A percentile compares a stretch with the other conserved stretches of the same genome.
Evolutionary conservation across 64 coral and sea anemone species (phyloP).

Genomic region (Montipora foliosa): DNA sequence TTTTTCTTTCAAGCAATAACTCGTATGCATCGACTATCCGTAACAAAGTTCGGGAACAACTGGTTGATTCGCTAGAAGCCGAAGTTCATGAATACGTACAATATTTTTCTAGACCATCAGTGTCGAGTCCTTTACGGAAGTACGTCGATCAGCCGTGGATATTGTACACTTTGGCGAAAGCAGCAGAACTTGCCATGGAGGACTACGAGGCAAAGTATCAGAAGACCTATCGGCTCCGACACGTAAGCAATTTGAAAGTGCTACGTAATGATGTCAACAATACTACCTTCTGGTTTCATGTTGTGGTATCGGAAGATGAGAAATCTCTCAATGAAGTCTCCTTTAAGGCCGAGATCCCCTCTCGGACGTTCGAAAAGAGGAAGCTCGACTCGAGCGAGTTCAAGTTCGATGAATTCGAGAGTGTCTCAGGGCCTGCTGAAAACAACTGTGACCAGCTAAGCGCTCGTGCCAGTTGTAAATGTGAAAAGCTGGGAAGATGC

Average conservation of each 20-base stretch:
- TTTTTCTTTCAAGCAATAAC: not conserved
- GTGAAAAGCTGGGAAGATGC: conserved; percentile 75
- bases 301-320: conserved; percentile 60
- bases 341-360: conserved; percentile 12
- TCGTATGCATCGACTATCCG: no score
- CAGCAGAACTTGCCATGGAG: conserved; percentile 79
- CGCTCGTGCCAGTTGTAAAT: conserved; percentile 74
- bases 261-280: not conserved
- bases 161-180: conserved; percentile 69
- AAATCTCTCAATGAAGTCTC: conserved; percentile 11
- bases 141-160: conserved; percentile 38
- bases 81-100: conserved; percentile 8
- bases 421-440: not conserved
- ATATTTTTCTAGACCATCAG: conserved; percentile 3
- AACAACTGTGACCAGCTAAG: conserved; percentile 79
- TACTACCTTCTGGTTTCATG: conserved; percentile 32
- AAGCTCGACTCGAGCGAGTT: conserved; percentile 2
- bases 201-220: conserved; percentile 7
- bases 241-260: conserved; percentile 48
- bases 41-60: not conserved
- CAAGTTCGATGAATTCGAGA: conserved; percentile 27
- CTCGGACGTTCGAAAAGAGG: not conserved
- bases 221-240: conserved; percentile 49
- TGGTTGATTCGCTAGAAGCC: not conserved
- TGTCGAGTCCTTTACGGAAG: conserved; percentile 46